Evolutionary conservation across 2,888 invertebrate species (phyloP).

Genomic region (Drosophila dives): DNA sequence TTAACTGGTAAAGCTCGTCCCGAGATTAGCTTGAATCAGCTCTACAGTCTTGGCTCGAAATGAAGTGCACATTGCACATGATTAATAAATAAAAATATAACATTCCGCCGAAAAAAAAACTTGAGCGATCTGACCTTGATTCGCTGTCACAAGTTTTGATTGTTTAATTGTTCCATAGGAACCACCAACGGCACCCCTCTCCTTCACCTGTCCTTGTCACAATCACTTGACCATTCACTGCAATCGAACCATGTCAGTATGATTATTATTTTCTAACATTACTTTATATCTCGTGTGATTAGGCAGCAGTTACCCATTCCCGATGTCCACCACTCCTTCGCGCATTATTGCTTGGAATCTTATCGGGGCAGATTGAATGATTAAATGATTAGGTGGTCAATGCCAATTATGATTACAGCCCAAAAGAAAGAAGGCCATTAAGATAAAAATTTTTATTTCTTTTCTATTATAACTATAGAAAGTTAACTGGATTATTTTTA

Average conservation of each 20-base stretch:
- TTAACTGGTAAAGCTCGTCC: not conserved
- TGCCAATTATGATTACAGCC: conserved; percentile 32
- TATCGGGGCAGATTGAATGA: conserved; percentile 27
- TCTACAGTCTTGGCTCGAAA: not conserved
- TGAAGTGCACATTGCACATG: not conserved
- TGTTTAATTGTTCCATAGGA: conserved; percentile 1
- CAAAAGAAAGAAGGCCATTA: not conserved
- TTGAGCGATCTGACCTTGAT: conserved; percentile 2
- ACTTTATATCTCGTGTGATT: conserved; percentile 9
- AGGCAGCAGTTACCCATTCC: not conserved
- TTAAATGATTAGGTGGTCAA: conserved; percentile 45
- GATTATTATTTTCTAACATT: conserved; percentile 35
- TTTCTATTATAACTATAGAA: not conserved
- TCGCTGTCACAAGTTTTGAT: conserved; percentile 29
- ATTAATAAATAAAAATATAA: not conserved
- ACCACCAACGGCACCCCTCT: not conserved
- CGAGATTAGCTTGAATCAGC: not conserved
- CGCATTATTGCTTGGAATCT: conserved; percentile 32
- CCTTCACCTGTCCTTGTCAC: not conserved
- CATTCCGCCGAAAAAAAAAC: not conserved
- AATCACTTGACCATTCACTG: conserved; percentile 15
- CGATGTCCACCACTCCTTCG: not conserved
- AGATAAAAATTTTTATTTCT: not conserved
- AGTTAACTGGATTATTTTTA: not conserved
- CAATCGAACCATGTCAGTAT: conserved; percentile 24